These are phyloP conservation scores for Pangasianodon gigas DNA, from an alignment of 2,113 vertebrate species.

Conservation along the genomic window DNA sequence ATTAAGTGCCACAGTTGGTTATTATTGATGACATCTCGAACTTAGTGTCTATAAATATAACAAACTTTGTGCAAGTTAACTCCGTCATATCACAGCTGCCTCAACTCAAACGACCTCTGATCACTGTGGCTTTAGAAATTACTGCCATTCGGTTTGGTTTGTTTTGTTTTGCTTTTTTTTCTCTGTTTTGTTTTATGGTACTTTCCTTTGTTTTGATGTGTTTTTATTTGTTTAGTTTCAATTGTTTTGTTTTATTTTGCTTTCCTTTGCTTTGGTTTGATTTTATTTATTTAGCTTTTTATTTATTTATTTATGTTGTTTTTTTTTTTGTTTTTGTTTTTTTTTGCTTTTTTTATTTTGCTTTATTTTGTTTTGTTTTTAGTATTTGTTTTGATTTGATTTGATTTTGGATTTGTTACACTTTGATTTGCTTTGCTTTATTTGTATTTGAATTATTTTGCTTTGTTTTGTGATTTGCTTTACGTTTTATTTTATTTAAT, in stretches of 20 bases:
- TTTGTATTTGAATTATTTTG: background rate
- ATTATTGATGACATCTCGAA: conserved; percentile 28
- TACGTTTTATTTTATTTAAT: background rate
- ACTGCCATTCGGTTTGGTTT: background rate
- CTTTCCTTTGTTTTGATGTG: background rate
- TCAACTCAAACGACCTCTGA: background rate
- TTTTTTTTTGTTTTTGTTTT: background rate
- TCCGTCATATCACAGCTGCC: background rate
- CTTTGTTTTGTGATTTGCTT: background rate
- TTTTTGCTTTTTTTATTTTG: background rate
- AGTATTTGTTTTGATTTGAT: background rate
- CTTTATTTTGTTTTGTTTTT: background rate
- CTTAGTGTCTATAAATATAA: background rate
- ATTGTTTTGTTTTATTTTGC: background rate
- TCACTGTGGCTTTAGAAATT: background rate
- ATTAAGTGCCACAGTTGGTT: conserved; percentile 6
- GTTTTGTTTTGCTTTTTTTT: background rate
- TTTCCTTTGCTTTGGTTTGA: background rate
- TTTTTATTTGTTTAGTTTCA: background rate
- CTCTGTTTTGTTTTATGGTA: background rate
- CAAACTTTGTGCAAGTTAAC: conserved; percentile 25
- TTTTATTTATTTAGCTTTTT: background rate
- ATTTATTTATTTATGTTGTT: no score
- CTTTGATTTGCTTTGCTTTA: background rate
- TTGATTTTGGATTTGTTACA: background rate